Percentiles rank a stretch among this genome's conserved stretches.
phyloP scores from a whole-genome alignment of 2,113 vertebrate genomes.

The Semnopithecus entellus region DNA sequence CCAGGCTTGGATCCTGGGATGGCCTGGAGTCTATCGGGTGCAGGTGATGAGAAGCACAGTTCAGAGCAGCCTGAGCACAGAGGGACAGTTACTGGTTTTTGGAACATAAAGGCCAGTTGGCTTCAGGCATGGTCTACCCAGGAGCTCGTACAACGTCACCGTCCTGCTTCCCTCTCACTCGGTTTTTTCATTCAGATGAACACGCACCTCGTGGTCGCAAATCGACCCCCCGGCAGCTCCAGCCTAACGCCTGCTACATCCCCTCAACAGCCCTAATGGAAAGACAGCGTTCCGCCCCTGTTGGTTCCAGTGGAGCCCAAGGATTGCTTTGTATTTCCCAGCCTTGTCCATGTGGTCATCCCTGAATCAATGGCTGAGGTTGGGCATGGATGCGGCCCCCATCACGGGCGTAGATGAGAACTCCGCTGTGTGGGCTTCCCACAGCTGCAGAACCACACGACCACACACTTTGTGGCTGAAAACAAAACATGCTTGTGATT shows the following conservation, averaged over 20 bases:
- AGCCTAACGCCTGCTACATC: accelerated
- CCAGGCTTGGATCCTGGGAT: background rate
- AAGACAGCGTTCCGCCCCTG: background rate
- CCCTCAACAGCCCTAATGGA: accelerated
- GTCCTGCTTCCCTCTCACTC: accelerated
- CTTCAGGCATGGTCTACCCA: background rate
- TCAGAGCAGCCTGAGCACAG: background rate
- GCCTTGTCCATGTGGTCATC: background rate
- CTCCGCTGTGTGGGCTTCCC: accelerated
- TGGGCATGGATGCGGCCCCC: background rate
- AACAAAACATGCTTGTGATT: background rate
- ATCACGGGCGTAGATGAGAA: accelerated
- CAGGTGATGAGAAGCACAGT: background rate
- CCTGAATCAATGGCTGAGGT: background rate
- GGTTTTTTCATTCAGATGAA: background rate
- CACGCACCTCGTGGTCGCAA: accelerated
- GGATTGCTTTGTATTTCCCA: background rate
- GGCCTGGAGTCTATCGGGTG: accelerated
- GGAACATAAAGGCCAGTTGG: background rate
- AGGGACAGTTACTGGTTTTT: background rate
- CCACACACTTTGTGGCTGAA: background rate
- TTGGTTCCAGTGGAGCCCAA: too few relatives aligned
- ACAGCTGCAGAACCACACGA: accelerated
- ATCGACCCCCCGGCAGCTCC: background rate
- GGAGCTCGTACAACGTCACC: background rate